Conservation (phyloP, 2,113 vertebrate genomes). For the Bettongia penicillata region DNA sequence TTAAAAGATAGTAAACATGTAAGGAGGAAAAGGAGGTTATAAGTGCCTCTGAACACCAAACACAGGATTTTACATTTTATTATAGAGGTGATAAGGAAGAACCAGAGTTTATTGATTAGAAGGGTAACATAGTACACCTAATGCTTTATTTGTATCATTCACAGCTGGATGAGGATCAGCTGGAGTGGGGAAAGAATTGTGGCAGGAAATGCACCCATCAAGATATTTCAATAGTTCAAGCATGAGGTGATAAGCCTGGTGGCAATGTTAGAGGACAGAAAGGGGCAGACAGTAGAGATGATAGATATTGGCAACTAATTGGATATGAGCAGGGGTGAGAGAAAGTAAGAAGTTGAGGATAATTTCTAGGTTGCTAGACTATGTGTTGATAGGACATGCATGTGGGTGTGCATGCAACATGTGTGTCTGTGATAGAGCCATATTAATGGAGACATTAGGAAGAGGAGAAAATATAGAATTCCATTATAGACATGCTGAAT, state of each 20-base stretch:
- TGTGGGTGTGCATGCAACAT: no score
- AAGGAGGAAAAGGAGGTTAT: no score
- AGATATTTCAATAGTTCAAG: neutral
- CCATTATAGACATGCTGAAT: neutral
- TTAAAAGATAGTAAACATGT: no score
- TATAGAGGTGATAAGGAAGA: neutral
- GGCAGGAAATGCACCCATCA: neutral
- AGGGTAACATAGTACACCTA: neutral
- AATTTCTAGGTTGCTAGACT: neutral
- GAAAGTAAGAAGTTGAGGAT: neutral
- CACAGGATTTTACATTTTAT: neutral
- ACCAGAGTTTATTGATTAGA: neutral
- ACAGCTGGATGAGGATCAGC: neutral
- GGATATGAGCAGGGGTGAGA: neutral
- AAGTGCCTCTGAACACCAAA: no score
- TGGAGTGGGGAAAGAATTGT: neutral
- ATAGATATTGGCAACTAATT: neutral
- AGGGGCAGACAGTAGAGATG: neutral
- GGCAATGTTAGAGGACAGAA: neutral
- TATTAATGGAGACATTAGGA: neutral
- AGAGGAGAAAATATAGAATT: neutral
- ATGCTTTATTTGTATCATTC: neutral
- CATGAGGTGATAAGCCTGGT: neutral
- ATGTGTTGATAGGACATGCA: neutral
- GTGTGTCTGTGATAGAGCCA: neutral